phyloP scores from a whole-genome alignment of 1,140 invertebrate genomes.

The Anastrepha ludens region DNA sequence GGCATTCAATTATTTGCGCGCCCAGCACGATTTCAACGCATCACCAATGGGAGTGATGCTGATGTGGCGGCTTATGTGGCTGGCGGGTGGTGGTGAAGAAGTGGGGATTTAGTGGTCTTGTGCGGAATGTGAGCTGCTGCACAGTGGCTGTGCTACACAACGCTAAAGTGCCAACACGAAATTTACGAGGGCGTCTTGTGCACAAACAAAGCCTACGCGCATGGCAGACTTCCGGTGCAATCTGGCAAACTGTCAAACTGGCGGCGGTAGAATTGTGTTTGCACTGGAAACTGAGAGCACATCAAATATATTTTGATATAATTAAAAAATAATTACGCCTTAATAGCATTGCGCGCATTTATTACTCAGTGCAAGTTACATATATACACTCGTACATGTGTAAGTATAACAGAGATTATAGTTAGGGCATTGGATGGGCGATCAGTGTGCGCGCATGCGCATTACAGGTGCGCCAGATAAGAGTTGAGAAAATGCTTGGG shows the following conservation, averaged over 20 bases:
- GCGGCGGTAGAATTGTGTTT: background rate
- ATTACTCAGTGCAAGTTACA: too few relatives aligned
- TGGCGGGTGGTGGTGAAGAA: background rate
- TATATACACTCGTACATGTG: background rate
- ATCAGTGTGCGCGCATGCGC: conserved; percentile 25
- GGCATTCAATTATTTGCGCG: conserved; percentile 23
- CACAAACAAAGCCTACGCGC: background rate
- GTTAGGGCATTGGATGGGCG: background rate
- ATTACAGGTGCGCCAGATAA: background rate
- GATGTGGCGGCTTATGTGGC: background rate
- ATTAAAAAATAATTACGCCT: conserved; percentile 53
- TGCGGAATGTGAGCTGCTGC: background rate
- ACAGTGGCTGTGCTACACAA: background rate
- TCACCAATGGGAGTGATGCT: background rate
- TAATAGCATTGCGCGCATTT: conserved; percentile 1
- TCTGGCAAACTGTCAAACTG: background rate
- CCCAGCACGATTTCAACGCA: conserved; percentile 29
- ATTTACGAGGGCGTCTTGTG: conserved; percentile 8
- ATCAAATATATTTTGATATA: conserved; percentile 54
- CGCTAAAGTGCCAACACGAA: background rate
- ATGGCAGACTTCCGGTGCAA: background rate
- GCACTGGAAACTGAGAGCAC: conserved; percentile 12
- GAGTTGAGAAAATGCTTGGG: background rate
- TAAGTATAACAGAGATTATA: background rate
- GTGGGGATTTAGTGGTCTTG: background rate